Evolutionary conservation across 2,888 invertebrate genomes (phyloP), one percentile per base, ranked within the genome.

Genomic region (Acrobasis suavella): DNA sequence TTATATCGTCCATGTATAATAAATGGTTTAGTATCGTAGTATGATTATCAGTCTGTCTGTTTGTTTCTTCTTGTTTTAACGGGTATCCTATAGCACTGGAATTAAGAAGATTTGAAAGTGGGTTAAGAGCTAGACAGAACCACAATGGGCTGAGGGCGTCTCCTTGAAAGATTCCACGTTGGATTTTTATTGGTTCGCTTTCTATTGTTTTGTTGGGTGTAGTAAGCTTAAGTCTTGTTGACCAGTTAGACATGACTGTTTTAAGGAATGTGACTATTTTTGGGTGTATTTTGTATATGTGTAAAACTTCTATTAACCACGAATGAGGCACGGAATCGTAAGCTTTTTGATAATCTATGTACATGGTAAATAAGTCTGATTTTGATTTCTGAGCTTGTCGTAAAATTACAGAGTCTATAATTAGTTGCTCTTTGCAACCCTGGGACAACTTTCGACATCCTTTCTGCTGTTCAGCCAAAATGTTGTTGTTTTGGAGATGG

Each of bases 381-480:
- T 67, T 67, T 1, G 50, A 58, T 15, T 52, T 64, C 1, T 59
- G 12, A 0, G 58, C 66, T 22, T 66, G 64, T 58, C 62, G 65
- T 0, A 62, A 9, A 17, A 62, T 39, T 17, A 66, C 58, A 59
- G 63, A 62, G 49, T 70, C 73, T 50, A 74, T 71, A n/a, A 61
- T 62, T 5, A 72, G 46, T 17, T 51, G 50, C 15, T 50, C 50
- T 50, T 50, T 50, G 9, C 50, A 50, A 3, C 50, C 70, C 46
- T 68, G 62, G 16, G 64, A 60, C 6, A 14, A 3, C 61, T 64
- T 71, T 1, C 69, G 52, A 37, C 71, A 71, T 5, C 70, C 68
- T 65, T 71, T 72, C 52, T 73, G 70, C 60, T 72, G 64, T 62
- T 69, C 70, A 5, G 70, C 39, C 32, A 74, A 9, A 0, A 74